phyloP scores from a whole-genome alignment of 2,888 invertebrate species.

The Hypolimnas misippus region DNA sequence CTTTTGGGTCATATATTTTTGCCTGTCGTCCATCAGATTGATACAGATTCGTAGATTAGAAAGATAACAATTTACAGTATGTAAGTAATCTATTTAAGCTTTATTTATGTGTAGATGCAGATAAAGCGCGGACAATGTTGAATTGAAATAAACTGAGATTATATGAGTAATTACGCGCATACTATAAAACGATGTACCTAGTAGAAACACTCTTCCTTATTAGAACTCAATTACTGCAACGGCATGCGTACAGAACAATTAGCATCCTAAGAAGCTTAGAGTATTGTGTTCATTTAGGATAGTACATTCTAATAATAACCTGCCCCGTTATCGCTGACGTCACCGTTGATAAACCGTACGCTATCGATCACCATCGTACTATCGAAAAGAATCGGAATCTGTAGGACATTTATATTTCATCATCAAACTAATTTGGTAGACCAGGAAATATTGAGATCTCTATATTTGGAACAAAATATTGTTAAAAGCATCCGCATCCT shows the following conservation, averaged over 20 bases:
- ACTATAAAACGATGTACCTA: not conserved
- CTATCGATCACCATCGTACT: slow-evolving; percentile 30
- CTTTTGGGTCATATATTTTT: too few species aligned
- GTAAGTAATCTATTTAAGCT: not conserved
- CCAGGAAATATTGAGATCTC: not conserved
- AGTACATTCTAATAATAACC: slow-evolving; percentile 29
- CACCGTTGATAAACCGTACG: slow-evolving; percentile 33
- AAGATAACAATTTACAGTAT: not conserved
- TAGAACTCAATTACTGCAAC: slow-evolving; percentile 5
- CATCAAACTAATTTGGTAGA: not conserved
- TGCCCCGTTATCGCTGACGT: slow-evolving; percentile 35
- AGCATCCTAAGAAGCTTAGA: slow-evolving; percentile 13
- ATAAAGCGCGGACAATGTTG: not conserved
- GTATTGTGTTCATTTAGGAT: slow-evolving; percentile 22
- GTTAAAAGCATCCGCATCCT: not conserved
- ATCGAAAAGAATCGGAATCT: slow-evolving; percentile 16
- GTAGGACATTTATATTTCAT: slow-evolving; percentile 14
- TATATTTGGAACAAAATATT: slow-evolving; percentile 4
- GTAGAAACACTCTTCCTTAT: slow-evolving; percentile 10
- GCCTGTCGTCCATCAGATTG: too few species aligned
- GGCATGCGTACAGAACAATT: not conserved
- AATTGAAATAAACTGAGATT: not conserved
- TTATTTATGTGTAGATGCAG: not conserved
- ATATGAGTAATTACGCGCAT: not conserved
- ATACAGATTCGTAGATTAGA: too few species aligned